phyloP scores from a whole-genome alignment of 2,113 vertebrate species.

The Phaethornis superciliosus region DNA sequence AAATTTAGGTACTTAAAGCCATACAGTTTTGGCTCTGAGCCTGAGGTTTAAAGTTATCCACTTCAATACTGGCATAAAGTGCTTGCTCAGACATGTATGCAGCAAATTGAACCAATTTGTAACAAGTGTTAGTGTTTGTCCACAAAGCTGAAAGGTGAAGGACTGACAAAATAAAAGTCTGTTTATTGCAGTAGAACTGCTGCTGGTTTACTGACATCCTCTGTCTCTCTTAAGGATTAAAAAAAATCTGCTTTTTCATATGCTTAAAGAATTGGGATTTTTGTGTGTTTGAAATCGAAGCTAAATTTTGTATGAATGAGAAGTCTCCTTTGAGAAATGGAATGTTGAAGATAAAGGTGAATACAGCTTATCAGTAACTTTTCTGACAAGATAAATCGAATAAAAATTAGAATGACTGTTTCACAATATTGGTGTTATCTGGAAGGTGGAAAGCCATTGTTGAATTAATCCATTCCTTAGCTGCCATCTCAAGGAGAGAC shows the following conservation, averaged over 20 bases:
- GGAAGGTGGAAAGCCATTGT: neutral
- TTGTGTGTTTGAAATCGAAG: neutral
- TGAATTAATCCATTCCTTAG: neutral
- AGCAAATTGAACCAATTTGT: neutral
- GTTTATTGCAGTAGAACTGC: neutral
- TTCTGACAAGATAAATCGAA: neutral
- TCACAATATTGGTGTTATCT: neutral
- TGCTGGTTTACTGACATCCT: neutral
- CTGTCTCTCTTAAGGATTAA: neutral
- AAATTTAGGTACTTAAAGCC: slow-evolving; percentile 29
- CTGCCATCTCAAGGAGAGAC: neutral
- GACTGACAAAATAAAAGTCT: neutral
- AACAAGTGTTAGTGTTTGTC: neutral
- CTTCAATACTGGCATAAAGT: neutral
- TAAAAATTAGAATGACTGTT: neutral
- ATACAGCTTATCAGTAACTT: neutral
- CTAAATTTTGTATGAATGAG: neutral
- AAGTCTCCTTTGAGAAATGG: neutral
- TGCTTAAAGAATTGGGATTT: neutral
- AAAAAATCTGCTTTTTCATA: neutral
- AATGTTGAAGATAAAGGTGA: neutral
- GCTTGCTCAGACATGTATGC: neutral
- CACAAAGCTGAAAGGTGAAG: neutral
- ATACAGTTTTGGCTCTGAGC: neutral
- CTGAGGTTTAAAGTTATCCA: slow-evolving; percentile 1